Evolutionary conservation across 2,797 vertebrate genomes (phyloP), one percentile per base, ranked within the genome.

Genomic region (Pipistrellus pipistrellus): DNA sequence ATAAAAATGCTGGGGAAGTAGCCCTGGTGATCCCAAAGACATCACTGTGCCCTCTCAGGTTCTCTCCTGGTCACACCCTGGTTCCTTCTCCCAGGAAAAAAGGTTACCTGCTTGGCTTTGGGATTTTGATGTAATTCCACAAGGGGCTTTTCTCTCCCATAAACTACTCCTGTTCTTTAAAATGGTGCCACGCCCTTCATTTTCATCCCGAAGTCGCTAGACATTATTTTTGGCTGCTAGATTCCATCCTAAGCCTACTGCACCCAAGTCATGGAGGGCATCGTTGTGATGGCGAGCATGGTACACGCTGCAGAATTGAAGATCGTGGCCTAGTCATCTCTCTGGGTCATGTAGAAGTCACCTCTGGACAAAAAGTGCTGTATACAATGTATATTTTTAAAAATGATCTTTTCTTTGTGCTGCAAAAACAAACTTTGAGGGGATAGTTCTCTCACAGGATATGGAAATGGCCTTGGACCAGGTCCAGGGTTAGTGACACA

Each of bases 401-500:
- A 96, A 95, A 86, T 59, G n/a, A 83, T 94, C 57, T 96, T 96
- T 91, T 77, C 64, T 97, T 91, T 96, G 80, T 92, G 82, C 83
- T 97, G 17, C 30, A 96, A 95, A 97, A 97, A 95, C 91, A 97
- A 95, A 94, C 93, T 95, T 95, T 62, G 59, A 93, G 90, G 75
- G 91, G 88, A 93, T 80, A 53, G 91, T 86, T 95, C 91, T 97
- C 91, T 88, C 87, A 96, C 97, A 97, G 96, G 95, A 97, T 95
- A 96, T 92, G 96, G 95, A 97, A 97, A 95, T 97, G 95, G 85
- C 93, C 95, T 96, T 96, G 96, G 96, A 94, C 27, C n/a, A 9
- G n/a, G 18, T 95, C 95, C 96, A 97, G 80, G 86, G 78, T 76
- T 83, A 94, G 82, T 92, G 88, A 83, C 94, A 90, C 95, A 97